These are phyloP conservation scores for Pachypanchax playfairii DNA, from an alignment of 2,113 vertebrate species.

Conservation along the genomic window DNA sequence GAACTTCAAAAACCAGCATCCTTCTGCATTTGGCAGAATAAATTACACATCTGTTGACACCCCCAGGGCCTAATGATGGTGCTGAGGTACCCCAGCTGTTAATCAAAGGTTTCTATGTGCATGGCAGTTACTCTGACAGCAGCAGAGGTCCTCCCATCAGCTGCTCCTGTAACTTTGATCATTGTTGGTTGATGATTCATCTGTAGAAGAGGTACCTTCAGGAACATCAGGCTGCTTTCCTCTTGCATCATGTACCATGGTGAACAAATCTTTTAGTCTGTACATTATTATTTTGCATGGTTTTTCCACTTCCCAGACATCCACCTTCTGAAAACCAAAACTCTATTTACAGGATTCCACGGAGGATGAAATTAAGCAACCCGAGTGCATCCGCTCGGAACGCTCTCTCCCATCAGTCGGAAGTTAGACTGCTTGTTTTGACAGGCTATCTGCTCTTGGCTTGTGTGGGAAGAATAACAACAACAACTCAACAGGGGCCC, in stretches of 20 bases:
- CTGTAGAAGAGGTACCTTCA: background rate
- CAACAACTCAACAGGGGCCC: conserved; percentile 56
- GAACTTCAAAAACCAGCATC: conserved; percentile 59
- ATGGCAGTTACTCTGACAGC: conserved; percentile 56
- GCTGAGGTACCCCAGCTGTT: conserved; percentile 56
- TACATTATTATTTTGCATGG: background rate
- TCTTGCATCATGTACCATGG: background rate
- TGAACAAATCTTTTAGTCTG: background rate
- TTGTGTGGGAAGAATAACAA: conserved; percentile 72
- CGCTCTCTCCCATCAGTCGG: conserved; percentile 45
- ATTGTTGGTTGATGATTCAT: conserved; percentile 11
- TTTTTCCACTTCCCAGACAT: conserved; percentile 23
- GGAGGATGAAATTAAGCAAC: conserved; percentile 39
- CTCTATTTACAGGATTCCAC: conserved; percentile 58
- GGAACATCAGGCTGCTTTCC: background rate
- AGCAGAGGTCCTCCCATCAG: conserved; percentile 31
- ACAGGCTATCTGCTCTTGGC: conserved; percentile 75
- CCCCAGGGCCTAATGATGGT: conserved; percentile 32
- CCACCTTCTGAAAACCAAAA: conserved; percentile 31
- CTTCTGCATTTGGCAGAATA: conserved; percentile 55
- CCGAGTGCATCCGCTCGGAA: conserved; percentile 57
- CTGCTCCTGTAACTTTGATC: conserved; percentile 56
- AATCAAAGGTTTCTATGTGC: conserved; percentile 61
- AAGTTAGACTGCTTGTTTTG: conserved; percentile 73
- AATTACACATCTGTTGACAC: conserved; percentile 40